Evolutionary conservation across 2,113 vertebrate species (phyloP), one percentile per base, ranked within the genome.

Genomic region (Tyrannus savana): DNA sequence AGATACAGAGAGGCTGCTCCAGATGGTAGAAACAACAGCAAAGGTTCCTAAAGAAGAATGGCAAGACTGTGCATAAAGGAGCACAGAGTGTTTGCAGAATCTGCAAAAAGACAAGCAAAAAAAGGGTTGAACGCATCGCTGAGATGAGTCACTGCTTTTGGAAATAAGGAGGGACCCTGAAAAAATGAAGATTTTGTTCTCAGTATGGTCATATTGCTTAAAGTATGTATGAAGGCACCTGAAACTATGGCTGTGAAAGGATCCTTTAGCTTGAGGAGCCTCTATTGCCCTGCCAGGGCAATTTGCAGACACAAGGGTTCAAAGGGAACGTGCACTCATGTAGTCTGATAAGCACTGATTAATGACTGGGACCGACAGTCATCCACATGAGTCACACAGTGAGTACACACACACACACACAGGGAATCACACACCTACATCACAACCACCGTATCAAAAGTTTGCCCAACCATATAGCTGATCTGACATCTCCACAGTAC

Each of bases 21-120:
- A 96, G 91, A 95, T 95, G 95, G 86, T 3, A 63, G 47, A 50
- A 91, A 78, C 42, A 60, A 49, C 56, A 91, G 90, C 77, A 82
- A 85, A 71, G 46, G 53, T 41, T 89, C 74, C 39, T 78, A 22
- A 22, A 42, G 28, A 11, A 10, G 25, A 56, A 39, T 18, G 19
- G 50, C 22, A 73, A 66, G 35, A n/a, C 24, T 28, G 3, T 3
- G 18, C 8, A 28, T 37, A 56, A 78, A 86, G 85, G n/a, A 71
- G 53, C n/a, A 75, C 0, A 2, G 50, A 2, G 6, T 50, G 33
- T 50, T 6, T 82, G 79, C 84, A 82, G 76, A 88, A 47, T 27
- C 67, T 72, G 74, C 52, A 84, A 58, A 87, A 73, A 67, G 24
- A 64, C 24, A 87, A 77, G 35, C 2, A 47, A 76, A 68, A 49